These are phyloP conservation scores for Taenioides sp. DNA, from an alignment of 2,797 vertebrate genomes.

Conservation along the genomic window DNA sequence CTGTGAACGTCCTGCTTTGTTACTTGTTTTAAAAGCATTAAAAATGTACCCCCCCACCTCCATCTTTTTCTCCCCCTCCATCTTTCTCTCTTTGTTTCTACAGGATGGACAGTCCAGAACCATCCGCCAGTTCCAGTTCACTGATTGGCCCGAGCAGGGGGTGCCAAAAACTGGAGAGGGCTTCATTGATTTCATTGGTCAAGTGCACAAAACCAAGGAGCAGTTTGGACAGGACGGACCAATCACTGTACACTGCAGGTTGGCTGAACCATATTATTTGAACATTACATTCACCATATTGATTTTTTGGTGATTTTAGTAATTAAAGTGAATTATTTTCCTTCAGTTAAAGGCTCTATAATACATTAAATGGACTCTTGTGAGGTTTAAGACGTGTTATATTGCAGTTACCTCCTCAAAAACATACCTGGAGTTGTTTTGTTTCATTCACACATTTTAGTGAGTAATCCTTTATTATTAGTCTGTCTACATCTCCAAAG, in stretches of 20 bases:
- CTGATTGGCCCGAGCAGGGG: slow-evolving; percentile 96
- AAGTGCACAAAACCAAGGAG: slow-evolving; percentile 98
- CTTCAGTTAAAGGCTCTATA: too few species aligned
- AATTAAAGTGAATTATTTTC: too few species aligned
- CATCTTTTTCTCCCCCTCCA: too few species aligned
- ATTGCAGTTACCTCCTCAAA: too few species aligned
- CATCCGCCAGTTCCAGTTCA: slow-evolving; percentile 97
- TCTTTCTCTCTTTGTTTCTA: background rate
- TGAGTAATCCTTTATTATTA: too few species aligned
- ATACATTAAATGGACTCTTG: too few species aligned
- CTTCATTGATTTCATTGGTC: slow-evolving; percentile 96
- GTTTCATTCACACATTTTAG: too few species aligned
- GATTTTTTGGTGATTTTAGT: too few species aligned
- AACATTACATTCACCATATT: too few species aligned
- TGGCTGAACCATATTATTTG: background rate
- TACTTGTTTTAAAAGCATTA: slow-evolving; percentile 13
- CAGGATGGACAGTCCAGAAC: slow-evolving; percentile 95
- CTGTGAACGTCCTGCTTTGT: slow-evolving; percentile 4
- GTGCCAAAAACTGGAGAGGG: slow-evolving; percentile 97
- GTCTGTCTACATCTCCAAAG: too few species aligned
- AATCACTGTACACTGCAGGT: slow-evolving; percentile 98
- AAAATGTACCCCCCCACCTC: background rate
- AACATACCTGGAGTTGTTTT: too few species aligned
- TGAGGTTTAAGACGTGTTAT: too few species aligned
- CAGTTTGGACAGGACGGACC: slow-evolving; percentile 96